Base-by-base conservation (phyloP, 30 jellyfish, hydroid and myxozoan species). In the Mastigias papua region DNA sequence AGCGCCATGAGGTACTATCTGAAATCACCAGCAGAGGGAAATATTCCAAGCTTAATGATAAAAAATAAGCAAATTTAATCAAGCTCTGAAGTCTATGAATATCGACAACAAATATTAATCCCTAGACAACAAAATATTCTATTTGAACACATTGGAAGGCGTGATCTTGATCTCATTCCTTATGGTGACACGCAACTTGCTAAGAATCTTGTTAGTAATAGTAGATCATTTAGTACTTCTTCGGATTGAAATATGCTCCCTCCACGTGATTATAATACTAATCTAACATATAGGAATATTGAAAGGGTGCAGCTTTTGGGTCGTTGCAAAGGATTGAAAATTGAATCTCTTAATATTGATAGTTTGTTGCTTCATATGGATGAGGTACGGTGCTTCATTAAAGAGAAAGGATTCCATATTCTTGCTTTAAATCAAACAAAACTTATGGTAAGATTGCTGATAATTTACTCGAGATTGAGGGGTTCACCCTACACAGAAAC, bases 321-420 rank as follows among this genome's bases (percentile, higher is more conserved):
- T 30, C 65, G 34, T 65, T 32, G 82, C 31, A 35, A 71, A 34
- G 63, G 63, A n/a, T 10, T 71, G 82, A 65, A 15, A 1, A 71
- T 71, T 22, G 82, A 65, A 28, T 71, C 82, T 35, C 3, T 71
- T 29, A 71, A 71, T 29, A 65, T 71, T 20, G 34, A 35, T 71
- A 71, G 82, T 65, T 35, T 71, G 82, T 32, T 71, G 66, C 82
- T 71, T 71, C 82, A 71, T 71, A 16, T 71, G 32, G 82, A 71
- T 71, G 82, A 71, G 23, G 64, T 71, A n/a, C 31, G 82, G 23
- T 4, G 34, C 29, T 32, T 71, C 10, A 71, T 71, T 35, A 71
- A 29, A 31, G 66, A 34, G 31, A 71, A 71, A 71, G 66, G 82
- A 29, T 71, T 29, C 19, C 82, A 71, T 11, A 71, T 71, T 3